Percentiles rank a stretch among this genome's conserved stretches.
These are phyloP conservation scores for Pavo muticus DNA, from an alignment of 2,113 vertebrate genomes.

Conservation along the genomic window DNA sequence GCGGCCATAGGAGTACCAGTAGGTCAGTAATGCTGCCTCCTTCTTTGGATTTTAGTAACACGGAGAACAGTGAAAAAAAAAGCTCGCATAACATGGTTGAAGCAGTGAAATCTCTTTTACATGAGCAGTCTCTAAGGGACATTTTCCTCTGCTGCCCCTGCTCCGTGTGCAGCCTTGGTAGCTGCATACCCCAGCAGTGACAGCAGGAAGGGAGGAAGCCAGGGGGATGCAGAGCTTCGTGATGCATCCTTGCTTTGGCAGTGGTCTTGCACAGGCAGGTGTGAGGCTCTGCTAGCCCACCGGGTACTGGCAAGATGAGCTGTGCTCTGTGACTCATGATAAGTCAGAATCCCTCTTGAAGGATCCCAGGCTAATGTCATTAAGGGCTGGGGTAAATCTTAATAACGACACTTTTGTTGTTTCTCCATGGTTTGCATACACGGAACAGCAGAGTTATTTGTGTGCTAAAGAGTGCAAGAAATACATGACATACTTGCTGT, in stretches of 20 bases:
- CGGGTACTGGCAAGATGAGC: conserved; percentile 36
- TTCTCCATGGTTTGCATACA: not conserved
- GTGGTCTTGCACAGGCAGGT: not conserved
- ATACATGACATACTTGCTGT: not conserved
- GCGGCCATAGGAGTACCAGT: not conserved
- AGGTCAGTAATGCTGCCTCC: not conserved
- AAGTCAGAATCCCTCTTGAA: conserved; percentile 24
- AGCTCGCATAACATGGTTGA: not conserved
- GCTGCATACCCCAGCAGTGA: not conserved
- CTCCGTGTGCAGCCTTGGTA: not conserved
- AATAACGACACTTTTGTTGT: not conserved
- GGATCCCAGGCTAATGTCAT: conserved; percentile 12
- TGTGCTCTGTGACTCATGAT: not conserved
- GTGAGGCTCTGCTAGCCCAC: conserved; percentile 5
- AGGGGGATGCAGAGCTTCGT: not conserved
- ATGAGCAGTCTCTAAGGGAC: not conserved
- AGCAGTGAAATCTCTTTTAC: not conserved
- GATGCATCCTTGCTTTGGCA: rapidly evolving
- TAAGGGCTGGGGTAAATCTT: conserved; percentile 17
- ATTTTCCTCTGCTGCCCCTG: not conserved
- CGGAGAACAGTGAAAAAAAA: not conserved
- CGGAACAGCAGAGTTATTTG: not conserved
- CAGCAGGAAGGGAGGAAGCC: not conserved
- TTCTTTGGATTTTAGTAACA: not conserved
- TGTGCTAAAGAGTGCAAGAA: not conserved